phyloP scores from a whole-genome alignment of 2,888 invertebrate species.

The Pristionchus japonicus region DNA sequence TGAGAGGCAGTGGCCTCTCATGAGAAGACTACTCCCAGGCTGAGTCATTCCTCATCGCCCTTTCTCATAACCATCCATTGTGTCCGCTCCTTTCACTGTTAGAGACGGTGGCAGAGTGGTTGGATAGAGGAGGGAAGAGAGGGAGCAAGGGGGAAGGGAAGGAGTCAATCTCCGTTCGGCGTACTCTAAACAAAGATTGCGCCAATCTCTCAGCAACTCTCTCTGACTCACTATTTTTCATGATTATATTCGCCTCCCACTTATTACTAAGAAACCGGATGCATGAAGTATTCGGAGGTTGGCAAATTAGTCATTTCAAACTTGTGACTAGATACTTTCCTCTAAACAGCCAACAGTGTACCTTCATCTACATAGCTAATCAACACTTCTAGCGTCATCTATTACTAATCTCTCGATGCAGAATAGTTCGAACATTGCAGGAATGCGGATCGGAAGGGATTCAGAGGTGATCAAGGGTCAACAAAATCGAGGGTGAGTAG shows the following conservation, averaged over 20 bases:
- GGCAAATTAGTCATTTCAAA: neutral
- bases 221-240: constrained; percentile 30
- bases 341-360: neutral
- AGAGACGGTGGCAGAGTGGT: neutral
- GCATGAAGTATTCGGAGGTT: neutral
- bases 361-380: neutral
- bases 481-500: neutral
- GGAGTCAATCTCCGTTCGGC: constrained; percentile 11
- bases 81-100: neutral
- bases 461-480: neutral
- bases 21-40: neutral
- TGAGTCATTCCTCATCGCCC: neutral
- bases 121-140: neutral
- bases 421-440: neutral
- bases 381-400: neutral
- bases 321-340: neutral
- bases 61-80: neutral
- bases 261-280: constrained; percentile 19
- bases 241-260: neutral
- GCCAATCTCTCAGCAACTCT: constrained; percentile 1
- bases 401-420: neutral
- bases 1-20: neutral
- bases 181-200: constrained; percentile 34
- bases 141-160: neutral
- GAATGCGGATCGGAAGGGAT: neutral